Evolutionary conservation across 1,140 invertebrate species (phyloP).

Genomic region (Theocolax elegans): DNA sequence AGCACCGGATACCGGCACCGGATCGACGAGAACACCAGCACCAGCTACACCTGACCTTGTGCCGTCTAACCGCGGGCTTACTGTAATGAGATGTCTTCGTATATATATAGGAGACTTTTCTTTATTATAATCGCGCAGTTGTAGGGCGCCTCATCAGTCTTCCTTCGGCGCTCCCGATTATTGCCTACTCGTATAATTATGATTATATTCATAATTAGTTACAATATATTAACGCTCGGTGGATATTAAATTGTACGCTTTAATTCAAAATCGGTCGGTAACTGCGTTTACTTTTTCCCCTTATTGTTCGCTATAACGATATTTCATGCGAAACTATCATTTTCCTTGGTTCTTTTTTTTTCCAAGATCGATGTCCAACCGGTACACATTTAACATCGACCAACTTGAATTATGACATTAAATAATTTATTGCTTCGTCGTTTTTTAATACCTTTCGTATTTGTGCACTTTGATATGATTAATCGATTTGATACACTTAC

Average conservation of each 20-base stretch:
- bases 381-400: neutral
- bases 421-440: conserved; percentile 15
- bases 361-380: conserved; percentile 6
- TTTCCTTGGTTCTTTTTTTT: no score
- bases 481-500: conserved; percentile 1
- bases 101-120: conserved; percentile 42
- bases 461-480: neutral
- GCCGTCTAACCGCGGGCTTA: conserved; percentile 20
- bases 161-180: neutral
- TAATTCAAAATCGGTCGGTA: neutral
- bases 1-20: neutral
- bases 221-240: conserved; percentile 18
- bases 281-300: neutral
- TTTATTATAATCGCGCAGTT: conserved; percentile 49
- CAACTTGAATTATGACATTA: conserved; percentile 8
- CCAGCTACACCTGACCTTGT: conserved; percentile 18
- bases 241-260: conserved; percentile 18
- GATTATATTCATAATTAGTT: conserved; percentile 30
- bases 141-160: conserved; percentile 38
- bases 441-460: neutral
- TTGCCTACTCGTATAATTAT: neutral
- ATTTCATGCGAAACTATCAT: conserved; percentile 17
- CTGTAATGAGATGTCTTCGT: conserved; percentile 53
- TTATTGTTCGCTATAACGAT: neutral
- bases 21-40: conserved; percentile 5